These are phyloP conservation scores for Notolabrus celidotus DNA, from an alignment of 2,797 vertebrate genomes.

Conservation along the genomic window DNA sequence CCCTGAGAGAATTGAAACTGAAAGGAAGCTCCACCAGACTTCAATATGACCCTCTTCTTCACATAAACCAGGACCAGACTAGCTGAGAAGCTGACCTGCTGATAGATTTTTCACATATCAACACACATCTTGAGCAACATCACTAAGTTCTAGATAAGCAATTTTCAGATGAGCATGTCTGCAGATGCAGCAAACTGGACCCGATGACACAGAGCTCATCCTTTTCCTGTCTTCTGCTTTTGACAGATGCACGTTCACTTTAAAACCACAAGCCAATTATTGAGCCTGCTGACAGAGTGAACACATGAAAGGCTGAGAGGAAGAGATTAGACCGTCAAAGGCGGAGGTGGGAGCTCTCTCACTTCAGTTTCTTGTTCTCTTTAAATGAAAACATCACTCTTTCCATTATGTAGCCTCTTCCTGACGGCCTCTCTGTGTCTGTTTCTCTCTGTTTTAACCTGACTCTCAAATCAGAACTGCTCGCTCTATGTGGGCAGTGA, in stretches of 20 bases:
- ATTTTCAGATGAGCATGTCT: conserved; percentile 2
- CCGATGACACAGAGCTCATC: conserved; percentile 1
- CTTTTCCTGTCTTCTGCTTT: conserved; percentile 32
- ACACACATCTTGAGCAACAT: too few relatives aligned
- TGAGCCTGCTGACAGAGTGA: conserved; percentile 42
- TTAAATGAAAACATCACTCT: conserved; percentile 44
- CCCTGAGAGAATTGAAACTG: too few relatives aligned
- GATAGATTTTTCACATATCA: too few relatives aligned
- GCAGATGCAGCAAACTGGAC: conserved; percentile 14
- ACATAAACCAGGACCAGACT: too few relatives aligned
- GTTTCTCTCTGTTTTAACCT: neutral
- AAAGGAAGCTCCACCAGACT: too few relatives aligned
- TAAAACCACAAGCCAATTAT: conserved; percentile 37
- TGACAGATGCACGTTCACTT: conserved; percentile 38
- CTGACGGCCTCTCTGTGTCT: conserved; percentile 9
- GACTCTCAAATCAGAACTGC: conserved; percentile 1
- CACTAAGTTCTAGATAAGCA: neutral
- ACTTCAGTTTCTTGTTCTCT: conserved; percentile 36
- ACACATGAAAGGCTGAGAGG: conserved; percentile 29
- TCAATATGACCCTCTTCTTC: too few relatives aligned
- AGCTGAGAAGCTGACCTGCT: too few relatives aligned
- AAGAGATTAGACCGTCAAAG: conserved; percentile 20
- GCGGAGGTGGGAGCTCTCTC: conserved; percentile 23
- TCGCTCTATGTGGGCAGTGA: conserved; percentile 5
- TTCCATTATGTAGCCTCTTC: conserved; percentile 6